Evolutionary conservation across 2,797 vertebrate genomes (phyloP).

Genomic region (Chaunax sp.): DNA sequence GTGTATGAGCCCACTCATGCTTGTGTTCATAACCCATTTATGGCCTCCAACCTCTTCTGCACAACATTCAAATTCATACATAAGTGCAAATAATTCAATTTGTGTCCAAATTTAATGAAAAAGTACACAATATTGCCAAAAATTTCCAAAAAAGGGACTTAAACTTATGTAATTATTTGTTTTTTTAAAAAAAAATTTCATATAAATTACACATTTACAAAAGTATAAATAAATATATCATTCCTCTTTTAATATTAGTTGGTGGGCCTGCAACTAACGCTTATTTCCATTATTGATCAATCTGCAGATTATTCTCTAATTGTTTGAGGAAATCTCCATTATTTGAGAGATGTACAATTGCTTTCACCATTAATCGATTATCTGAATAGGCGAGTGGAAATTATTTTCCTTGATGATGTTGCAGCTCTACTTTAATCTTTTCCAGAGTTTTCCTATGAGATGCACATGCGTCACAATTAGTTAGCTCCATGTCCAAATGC

Average conservation of each 20-base stretch:
- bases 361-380: not conserved
- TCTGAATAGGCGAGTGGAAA: not conserved
- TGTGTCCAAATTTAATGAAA: conserved; percentile 34
- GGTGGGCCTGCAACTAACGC: not conserved
- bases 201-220: too few species aligned
- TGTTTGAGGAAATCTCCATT: not conserved
- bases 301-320: too few species aligned
- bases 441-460: conserved; percentile 42
- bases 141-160: too few species aligned
- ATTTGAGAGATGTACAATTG: not conserved
- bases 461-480: conserved; percentile 45
- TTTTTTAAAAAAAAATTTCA: too few species aligned
- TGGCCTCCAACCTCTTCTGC: too few species aligned
- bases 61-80: too few species aligned
- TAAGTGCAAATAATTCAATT: not conserved
- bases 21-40: too few species aligned
- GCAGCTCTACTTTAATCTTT: not conserved
- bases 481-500: conserved; percentile 44
- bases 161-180: too few species aligned
- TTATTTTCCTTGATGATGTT: not conserved
- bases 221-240: too few species aligned
- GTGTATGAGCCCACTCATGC: not conserved
- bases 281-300: too few species aligned
- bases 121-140: not conserved
- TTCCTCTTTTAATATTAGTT: conserved; percentile 1